Base-by-base conservation (phyloP, 2,797 vertebrate genomes). In the Myiotriccus ornatus region DNA sequence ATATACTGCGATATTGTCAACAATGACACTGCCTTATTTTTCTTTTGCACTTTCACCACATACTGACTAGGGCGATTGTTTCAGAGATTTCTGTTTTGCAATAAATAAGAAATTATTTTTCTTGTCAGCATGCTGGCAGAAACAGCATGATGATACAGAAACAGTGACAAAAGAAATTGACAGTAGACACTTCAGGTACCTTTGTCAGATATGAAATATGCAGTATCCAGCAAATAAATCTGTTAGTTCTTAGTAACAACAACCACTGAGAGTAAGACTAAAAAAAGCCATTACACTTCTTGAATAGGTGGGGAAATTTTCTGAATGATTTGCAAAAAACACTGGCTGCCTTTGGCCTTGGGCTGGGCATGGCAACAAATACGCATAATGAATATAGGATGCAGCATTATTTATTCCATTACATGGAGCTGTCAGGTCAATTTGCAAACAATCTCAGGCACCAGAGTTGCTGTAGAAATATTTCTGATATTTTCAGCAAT, bases 171-270 rank as follows among this genome's bases (percentile, higher is more conserved):
- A 95, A 93, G 25, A 91, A 90, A 94, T 83, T 80, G 84, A 81
- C 92, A 91, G 67, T 52, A 91, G 59, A 78, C 56, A 89, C 25
- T 91, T 91, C 73, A 79, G 70, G 68, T 65, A 65, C 52, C 39
- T 94, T 84, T 91, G 43, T 90, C 91, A 89, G 30, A 68, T 87
- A 68, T n/a, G 76, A 96, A 94, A 88, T 87, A 91, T 37, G 32
- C 9, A 6, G 4, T 68, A 89, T 73, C 37, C 77, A 94, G 65
- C 71, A 80, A 94, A 91, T 94, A 93, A 95, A 93, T 87, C 74
- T 92, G 24, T 82, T 87, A 93, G 88, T 65, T 76, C 56, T n/a
- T 53, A 87, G 69, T 43, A 94, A 57, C 49, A 95, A 68, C 73
- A 64, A 34, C 5, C 81, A 74, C 52, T 50, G 24, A 79, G 65